Base-by-base conservation (phyloP, 1,140 invertebrate species). In the Choristoneura fumiferana region DNA sequence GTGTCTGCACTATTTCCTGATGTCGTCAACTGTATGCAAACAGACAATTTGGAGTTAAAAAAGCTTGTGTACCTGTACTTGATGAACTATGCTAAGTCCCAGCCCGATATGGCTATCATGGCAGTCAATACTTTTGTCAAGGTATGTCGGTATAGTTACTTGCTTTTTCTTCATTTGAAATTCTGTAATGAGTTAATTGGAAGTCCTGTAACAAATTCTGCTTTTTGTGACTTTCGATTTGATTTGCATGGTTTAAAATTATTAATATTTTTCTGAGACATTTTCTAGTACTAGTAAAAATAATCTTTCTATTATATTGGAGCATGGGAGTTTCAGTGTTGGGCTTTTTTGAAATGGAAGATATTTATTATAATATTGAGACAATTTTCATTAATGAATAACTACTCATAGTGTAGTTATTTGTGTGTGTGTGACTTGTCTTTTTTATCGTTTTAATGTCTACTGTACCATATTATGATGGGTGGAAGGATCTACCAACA, bases 61-160 rank as follows among this genome's bases (percentile, higher is more conserved):
- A 99, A 99, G 80, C 91, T 99, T 36, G 99, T 99, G 0, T 99
- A 99, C 83, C 91, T 99, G 13, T 99, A 99, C 86, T 90, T 99
- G 57, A 99, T 99, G 99, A 99, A 99, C 88, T 99, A 99, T 91
- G 99, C 99, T 53, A 99, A 99, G 89, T 99, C 97, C 70, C 99
- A 99, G 89, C 99, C 99, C 8, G 99, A 99, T 84, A 98, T 99
- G 96, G 98, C 99, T 54, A 99, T 99, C 58, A 99, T 99, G 98
- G 99, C 99, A 35, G 99, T 99, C 29, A 99, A 99, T 91, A 99
- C 99, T 15, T 99, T 99, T 92, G 99, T 99, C 45, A 99, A 99
- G 94, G 97, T 98, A 81, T 62, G 76, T 29, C 78, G 13, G 9
- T 14, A 54, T 36, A 5, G 4, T 10, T 17, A 49, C 18, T 49